Base-by-base conservation (phyloP, 1,140 invertebrate genomes). In the Ganaspis sp. region DNA sequence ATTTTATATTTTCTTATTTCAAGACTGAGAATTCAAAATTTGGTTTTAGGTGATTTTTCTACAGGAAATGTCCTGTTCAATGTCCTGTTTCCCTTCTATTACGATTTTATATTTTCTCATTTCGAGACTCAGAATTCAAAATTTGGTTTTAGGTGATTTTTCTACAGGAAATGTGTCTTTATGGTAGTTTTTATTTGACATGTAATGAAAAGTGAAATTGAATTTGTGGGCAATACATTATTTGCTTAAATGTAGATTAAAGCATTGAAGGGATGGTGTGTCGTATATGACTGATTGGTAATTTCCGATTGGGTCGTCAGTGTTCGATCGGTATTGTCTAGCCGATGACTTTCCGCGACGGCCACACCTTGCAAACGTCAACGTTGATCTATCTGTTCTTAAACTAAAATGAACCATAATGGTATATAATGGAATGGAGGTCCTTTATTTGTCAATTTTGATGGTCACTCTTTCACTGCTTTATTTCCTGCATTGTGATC, bases 261-360 rank as follows among this genome's bases (percentile, higher is more conserved):
- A n/a, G 23, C 58, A 64, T 1, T 21, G 11, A 54, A 9, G 9
- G 45, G n/a, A 49, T 54, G 9, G 58, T 15, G 9, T 26, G 58
- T 29, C 58, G n/a, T n/a, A 64, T 21, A 64, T 64, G 53, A 84
- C 85, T 82, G 81, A 88, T 86, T 82, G 86, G 84, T 81, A 90
- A 90, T 90, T 90, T 91, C 88, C 89, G 90, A 90, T 89, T 87
- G 87, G 85, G 86, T 89, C 88, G 78, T 76, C 78, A 79, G 75
- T 74, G 79, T 86, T 87, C 86, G 87, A 87, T 89, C 86, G 87
- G 75, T 82, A 87, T 89, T 90, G 87, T 90, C 87, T 89, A 84
- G 76, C 79, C 76, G 77, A 37, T 85, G 85, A 86, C 86, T 89
- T 88, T 89, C 88, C 85, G 83, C 84, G 81, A 84, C 83, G 81